Evolutionary conservation across 2,888 invertebrate species (phyloP).

Genomic region (Cephus runcator): DNA sequence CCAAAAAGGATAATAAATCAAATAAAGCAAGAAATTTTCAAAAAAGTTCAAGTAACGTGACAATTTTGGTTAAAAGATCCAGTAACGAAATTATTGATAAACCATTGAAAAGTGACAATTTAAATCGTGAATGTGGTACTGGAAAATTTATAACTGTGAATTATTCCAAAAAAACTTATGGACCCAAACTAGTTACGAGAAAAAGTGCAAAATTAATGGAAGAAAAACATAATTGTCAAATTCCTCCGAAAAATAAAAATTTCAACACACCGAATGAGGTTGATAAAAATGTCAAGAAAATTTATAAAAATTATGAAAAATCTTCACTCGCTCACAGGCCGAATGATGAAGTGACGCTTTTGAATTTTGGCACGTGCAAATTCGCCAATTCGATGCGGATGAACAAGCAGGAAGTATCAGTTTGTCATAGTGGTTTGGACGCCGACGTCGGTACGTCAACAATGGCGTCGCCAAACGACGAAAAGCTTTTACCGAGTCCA

Average conservation of each 20-base stretch:
- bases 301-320: background rate
- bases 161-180: background rate
- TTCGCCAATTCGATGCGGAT: background rate
- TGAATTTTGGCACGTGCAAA: background rate
- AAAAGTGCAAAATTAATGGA: background rate
- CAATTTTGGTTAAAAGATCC: background rate
- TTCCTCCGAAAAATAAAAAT: background rate
- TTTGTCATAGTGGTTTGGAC: slow-evolving; percentile 23
- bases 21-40: background rate
- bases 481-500: background rate
- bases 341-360: background rate
- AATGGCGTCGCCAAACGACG: background rate
- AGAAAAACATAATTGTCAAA: background rate
- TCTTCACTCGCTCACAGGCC: background rate
- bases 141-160: background rate
- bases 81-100: background rate
- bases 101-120: background rate
- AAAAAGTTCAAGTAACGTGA: background rate
- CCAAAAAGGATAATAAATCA: background rate
- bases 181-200: background rate
- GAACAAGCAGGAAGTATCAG: slow-evolving; percentile 24
- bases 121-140: background rate
- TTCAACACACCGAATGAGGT: background rate
- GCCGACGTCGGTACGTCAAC: slow-evolving; percentile 14
- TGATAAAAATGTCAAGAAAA: background rate